Evolutionary conservation across 2,888 invertebrate genomes (phyloP), one percentile per base, ranked within the genome.

Genomic region (Drosophila cognata): DNA sequence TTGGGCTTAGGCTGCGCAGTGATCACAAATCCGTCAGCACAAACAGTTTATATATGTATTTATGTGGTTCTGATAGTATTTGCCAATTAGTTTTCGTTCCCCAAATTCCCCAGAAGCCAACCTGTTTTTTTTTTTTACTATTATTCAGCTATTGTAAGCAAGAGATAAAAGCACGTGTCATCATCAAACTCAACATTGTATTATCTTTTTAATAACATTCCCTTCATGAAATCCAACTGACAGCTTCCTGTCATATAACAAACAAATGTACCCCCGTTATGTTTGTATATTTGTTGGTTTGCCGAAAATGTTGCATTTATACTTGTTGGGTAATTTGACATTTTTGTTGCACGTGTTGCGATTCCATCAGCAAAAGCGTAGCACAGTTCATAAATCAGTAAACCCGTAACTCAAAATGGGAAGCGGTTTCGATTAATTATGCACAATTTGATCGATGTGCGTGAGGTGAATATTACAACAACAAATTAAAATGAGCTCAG

Each of bases 171-270:
- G 64, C 80, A 64, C 48, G 36, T 66, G 66, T 56, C 50, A 59
- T 70, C 72, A 79, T 52, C 28, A 61, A 67, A 69, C 65, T 74
- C 51, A 55, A 43, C 72, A 43, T 52, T 52, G 38, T 62, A 64
- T 85, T 88, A 85, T 85, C 84, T 85, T 85, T 88, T 85, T 85
- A 89, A 89, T 74, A 88, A 82, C 66, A 62, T 70, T 82, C 58
- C 52, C 56, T 66, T 66, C 62, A 55, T 58, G 82, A 52, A 63
- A 57, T 59, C 59, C 75, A 69, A 73, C 62, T 85, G 84, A 88
- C 88, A 88, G 89, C 80, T 84, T 89, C 82, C 89, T 85, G 88
- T 85, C 88, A 88, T 85, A 84, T 84, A 84, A 52, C 79, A 46
- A 82, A 74, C 69, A 76, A 80, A 68, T 55, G 33, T 65, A 59